Percentiles rank a stretch among this genome's conserved stretches.
These are phyloP conservation scores for Laterallus jamaicensis DNA, from an alignment of 2,113 vertebrate genomes.

Conservation along the genomic window DNA sequence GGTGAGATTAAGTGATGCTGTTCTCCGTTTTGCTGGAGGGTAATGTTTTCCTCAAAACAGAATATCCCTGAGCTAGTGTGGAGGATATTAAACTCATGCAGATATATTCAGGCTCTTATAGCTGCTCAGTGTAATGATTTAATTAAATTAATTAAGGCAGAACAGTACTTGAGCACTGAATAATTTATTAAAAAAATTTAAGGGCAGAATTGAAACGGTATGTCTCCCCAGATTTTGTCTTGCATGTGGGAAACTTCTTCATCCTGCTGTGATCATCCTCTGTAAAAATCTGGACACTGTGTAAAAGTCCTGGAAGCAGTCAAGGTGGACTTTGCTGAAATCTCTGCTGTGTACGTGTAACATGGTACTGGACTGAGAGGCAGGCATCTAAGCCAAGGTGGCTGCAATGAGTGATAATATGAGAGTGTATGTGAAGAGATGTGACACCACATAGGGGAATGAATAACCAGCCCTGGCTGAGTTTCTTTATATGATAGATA, in stretches of 20 bases:
- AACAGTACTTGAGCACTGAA: constrained; percentile 43
- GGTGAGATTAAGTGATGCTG: neutral
- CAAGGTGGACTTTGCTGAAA: neutral
- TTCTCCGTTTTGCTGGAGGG: neutral
- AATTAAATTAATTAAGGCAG: constrained; percentile 63
- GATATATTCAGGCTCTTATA: constrained; percentile 42
- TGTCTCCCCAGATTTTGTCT: constrained; percentile 13
- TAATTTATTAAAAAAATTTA: constrained; percentile 54
- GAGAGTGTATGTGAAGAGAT: neutral
- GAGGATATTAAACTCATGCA: constrained; percentile 11
- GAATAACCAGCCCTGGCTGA: neutral
- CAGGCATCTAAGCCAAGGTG: neutral
- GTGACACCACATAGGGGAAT: neutral
- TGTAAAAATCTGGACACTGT: neutral
- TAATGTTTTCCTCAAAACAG: constrained; percentile 22
- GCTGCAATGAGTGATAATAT: neutral
- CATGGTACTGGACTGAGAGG: neutral
- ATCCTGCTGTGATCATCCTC: neutral
- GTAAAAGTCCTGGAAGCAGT: neutral
- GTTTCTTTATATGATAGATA: neutral
- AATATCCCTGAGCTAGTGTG: neutral
- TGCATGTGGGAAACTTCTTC: accelerated
- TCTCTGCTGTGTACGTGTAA: neutral
- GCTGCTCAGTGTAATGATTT: constrained; percentile 45
- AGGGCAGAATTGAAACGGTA: neutral